Percentiles rank a stretch among this genome's conserved stretches.
These are phyloP conservation scores for Cynopterus sphinx DNA, from an alignment of 2,797 vertebrate genomes.

Conservation along the genomic window DNA sequence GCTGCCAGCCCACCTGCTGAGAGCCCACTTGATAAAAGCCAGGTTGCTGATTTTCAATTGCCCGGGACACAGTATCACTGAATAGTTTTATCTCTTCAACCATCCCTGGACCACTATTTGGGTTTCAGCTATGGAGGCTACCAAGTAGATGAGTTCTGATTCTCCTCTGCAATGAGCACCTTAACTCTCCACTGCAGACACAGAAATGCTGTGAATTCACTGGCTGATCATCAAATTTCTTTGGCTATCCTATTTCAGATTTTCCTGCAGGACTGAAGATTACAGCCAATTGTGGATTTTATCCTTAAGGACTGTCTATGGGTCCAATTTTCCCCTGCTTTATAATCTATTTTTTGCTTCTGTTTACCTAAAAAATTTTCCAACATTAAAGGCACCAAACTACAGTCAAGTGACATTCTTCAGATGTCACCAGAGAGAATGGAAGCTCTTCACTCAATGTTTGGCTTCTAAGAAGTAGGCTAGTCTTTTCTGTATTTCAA, in stretches of 20 bases:
- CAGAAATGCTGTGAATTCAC: background rate
- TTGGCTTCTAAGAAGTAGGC: background rate
- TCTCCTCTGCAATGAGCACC: background rate
- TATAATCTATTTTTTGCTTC: background rate
- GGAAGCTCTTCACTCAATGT: background rate
- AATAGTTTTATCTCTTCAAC: background rate
- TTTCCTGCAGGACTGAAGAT: background rate
- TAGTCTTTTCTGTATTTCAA: background rate
- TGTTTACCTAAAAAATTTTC: background rate
- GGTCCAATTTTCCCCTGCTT: background rate
- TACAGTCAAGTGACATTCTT: background rate
- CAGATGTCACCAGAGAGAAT: background rate
- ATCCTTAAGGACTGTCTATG: background rate
- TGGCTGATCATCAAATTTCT: background rate
- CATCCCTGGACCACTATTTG: background rate
- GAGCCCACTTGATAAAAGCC: slow-evolving; percentile 2
- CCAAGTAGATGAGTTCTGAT: background rate
- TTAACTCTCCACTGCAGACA: background rate
- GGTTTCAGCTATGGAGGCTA: background rate
- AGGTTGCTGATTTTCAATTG: background rate
- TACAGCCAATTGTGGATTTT: background rate
- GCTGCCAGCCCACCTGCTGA: slow-evolving; percentile 26
- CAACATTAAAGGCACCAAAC: background rate
- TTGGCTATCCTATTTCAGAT: background rate
- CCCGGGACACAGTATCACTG: background rate